Evolutionary conservation across 92 coral and sea anemone genomes (phyloP).

Genomic region (Virgularia gustaviana): DNA sequence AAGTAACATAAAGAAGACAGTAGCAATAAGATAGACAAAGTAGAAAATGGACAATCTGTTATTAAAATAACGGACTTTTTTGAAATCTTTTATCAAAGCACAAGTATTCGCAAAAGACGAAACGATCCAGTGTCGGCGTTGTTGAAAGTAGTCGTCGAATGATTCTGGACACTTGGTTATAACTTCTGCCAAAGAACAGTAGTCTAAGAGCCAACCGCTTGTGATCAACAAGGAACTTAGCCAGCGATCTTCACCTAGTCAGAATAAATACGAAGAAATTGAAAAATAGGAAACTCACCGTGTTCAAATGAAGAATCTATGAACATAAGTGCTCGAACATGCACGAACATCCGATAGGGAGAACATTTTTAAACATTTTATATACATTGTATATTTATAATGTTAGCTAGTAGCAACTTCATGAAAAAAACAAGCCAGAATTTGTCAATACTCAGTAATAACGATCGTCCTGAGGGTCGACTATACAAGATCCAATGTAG

Average conservation of each 20-base stretch:
- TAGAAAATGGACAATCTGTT: constrained; percentile 17
- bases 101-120: constrained; percentile 31
- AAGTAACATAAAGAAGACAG: constrained; percentile 26
- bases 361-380: too few relatives aligned
- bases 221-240: constrained; percentile 16
- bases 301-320: too few relatives aligned
- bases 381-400: too few relatives aligned
- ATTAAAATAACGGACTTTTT: constrained; percentile 31
- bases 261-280: too few relatives aligned
- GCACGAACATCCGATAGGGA: too few relatives aligned
- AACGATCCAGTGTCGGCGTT: constrained; percentile 32
- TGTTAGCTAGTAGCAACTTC: too few relatives aligned
- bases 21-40: constrained; percentile 15
- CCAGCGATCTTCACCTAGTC: constrained; percentile 39
- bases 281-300: too few relatives aligned
- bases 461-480: too few relatives aligned
- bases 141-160: constrained; percentile 37
- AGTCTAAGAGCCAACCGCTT: constrained; percentile 33
- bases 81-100: constrained; percentile 11
- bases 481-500: too few relatives aligned
- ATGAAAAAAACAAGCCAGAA: too few relatives aligned
- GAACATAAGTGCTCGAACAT: too few relatives aligned
- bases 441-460: too few relatives aligned
- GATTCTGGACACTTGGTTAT: constrained; percentile 23
- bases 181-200: constrained; percentile 38